phyloP scores from a whole-genome alignment of 2,797 vertebrate genomes.

The Dallia pectoralis region DNA sequence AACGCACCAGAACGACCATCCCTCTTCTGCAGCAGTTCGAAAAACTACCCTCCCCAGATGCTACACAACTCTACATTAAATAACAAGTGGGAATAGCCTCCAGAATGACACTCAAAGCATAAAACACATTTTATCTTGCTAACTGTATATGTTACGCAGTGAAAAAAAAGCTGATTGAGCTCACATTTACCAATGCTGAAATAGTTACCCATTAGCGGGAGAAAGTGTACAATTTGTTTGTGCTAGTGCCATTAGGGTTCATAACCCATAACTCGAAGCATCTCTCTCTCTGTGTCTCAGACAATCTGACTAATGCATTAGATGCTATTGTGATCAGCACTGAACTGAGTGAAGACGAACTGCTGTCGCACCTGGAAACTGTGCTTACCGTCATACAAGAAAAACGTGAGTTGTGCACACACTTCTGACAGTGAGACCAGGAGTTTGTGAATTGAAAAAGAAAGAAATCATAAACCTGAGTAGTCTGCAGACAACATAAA shows the following conservation, averaged over 20 bases:
- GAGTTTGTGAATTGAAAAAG: no score
- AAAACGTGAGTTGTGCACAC: constrained; percentile 61
- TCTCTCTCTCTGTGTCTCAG: constrained; percentile 44
- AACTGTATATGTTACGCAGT: no score
- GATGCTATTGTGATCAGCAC: constrained; percentile 72
- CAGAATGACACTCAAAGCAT: no score
- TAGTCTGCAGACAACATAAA: no score
- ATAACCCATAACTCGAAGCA: neutral
- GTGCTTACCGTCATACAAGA: constrained; percentile 65
- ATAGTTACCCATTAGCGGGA: neutral
- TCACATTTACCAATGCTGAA: neutral
- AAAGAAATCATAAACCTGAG: no score
- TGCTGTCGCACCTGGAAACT: constrained; percentile 72
- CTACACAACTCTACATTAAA: no score
- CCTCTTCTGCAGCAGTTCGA: no score
- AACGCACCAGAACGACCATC: no score
- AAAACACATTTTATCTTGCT: no score
- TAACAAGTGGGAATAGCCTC: no score
- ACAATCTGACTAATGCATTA: constrained; percentile 68
- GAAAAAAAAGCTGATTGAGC: no score
- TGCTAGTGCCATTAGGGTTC: neutral
- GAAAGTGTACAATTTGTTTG: neutral
- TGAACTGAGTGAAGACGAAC: constrained; percentile 71
- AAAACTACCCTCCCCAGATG: no score
- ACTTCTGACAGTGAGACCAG: neutral